Percentiles rank a stretch among this genome's conserved stretches.
Evolutionary conservation across 2,113 vertebrate genomes (phyloP).

Genomic region (Cyprinus carpio): DNA sequence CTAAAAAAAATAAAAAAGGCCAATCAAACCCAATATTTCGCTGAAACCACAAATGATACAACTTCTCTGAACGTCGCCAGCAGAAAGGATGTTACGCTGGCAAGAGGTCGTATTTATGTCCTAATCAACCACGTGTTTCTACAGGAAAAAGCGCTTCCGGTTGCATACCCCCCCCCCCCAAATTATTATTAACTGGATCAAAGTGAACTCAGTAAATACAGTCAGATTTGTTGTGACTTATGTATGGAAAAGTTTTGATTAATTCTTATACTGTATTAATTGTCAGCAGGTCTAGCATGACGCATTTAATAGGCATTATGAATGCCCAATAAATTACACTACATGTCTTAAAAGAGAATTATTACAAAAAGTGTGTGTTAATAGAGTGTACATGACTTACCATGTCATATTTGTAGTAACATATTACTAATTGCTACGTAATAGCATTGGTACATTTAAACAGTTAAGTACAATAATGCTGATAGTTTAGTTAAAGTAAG

Average conservation of each 20-base stretch:
- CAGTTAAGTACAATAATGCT: background rate
- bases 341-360: background rate
- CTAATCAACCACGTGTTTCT: slow-evolving; percentile 72
- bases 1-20: background rate
- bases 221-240: background rate
- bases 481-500: background rate
- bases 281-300: background rate
- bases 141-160: slow-evolving; percentile 58
- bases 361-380: background rate
- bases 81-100: slow-evolving; percentile 27
- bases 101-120: slow-evolving; percentile 62
- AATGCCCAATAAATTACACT: background rate
- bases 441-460: background rate
- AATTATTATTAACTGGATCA: background rate
- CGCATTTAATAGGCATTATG: background rate
- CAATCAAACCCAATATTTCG: background rate
- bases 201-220: background rate
- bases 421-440: background rate
- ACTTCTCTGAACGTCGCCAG: background rate
- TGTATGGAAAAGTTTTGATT: background rate
- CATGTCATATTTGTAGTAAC: too few relatives aligned
- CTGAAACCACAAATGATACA: accelerated
- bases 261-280: background rate
- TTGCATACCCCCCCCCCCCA: background rate
- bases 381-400: background rate